These are phyloP conservation scores for Pipa parva DNA, from an alignment of 2,113 vertebrate species.

Conservation along the genomic window DNA sequence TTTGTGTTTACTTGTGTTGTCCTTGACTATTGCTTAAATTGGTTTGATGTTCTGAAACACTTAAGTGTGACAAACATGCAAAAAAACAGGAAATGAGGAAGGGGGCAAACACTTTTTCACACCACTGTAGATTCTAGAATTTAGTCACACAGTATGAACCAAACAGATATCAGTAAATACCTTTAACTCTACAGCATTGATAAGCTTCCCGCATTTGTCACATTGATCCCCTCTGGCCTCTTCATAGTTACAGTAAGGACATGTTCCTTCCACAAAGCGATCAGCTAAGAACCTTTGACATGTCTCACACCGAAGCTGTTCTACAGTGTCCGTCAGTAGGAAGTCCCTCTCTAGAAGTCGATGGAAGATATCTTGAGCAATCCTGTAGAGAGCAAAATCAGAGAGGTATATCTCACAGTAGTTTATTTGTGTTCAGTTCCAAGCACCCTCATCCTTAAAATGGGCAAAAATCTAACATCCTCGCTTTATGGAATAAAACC, in stretches of 20 bases:
- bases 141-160: not conserved
- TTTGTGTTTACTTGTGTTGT: no score
- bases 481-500: not conserved
- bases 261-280: slow-evolving; percentile 91
- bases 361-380: slow-evolving; percentile 90
- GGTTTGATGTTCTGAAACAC: no score
- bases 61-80: not conserved
- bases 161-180: slow-evolving; percentile 53
- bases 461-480: not conserved
- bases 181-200: slow-evolving; percentile 91
- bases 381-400: slow-evolving; percentile 58
- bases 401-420: not conserved
- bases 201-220: slow-evolving; percentile 92
- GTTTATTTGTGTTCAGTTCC: no score
- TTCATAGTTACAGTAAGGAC: slow-evolving; percentile 80
- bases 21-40: no score
- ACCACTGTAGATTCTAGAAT: not conserved
- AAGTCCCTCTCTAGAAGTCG: slow-evolving; percentile 68
- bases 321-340: slow-evolving; percentile 77
- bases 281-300: slow-evolving; percentile 88
- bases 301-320: slow-evolving; percentile 80
- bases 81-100: rapidly evolving
- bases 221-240: slow-evolving; percentile 95
- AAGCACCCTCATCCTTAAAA: not conserved
- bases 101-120: not conserved